Conservation (phyloP, 2,797 vertebrate species). For the Siniperca undulata region DNA sequence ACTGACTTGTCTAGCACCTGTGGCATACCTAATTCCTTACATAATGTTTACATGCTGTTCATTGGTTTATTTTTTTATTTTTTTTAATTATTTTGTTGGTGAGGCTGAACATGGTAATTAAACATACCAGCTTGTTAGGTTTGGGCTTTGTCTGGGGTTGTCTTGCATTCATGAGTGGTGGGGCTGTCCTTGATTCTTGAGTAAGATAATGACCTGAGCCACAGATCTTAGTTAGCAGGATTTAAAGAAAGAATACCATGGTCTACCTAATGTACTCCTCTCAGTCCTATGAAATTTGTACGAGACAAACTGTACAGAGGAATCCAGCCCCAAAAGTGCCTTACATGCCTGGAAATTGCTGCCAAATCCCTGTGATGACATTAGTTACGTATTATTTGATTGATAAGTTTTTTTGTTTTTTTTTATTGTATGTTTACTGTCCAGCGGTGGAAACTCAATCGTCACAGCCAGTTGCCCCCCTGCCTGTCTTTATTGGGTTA, state of each 20-base stretch:
- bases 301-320: neutral
- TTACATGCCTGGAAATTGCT: neutral
- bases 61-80: too few species aligned
- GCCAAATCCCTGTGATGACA: neutral
- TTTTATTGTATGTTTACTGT: neutral
- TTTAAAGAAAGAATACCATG: neutral
- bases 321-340: neutral
- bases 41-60: neutral
- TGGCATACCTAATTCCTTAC: neutral
- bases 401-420: neutral
- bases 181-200: neutral
- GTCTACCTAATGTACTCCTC: neutral
- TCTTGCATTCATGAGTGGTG: neutral
- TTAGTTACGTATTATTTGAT: neutral
- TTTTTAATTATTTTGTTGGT: too few species aligned
- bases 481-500: neutral
- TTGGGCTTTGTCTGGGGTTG: too few species aligned
- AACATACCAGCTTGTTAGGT: too few species aligned
- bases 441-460: neutral
- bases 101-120: too few species aligned
- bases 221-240: neutral
- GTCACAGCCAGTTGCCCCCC: neutral
- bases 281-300: neutral
- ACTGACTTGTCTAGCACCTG: neutral
- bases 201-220: neutral